Conservation (phyloP, 2,797 vertebrate species). For the Buphagus erythrorhynchus region DNA sequence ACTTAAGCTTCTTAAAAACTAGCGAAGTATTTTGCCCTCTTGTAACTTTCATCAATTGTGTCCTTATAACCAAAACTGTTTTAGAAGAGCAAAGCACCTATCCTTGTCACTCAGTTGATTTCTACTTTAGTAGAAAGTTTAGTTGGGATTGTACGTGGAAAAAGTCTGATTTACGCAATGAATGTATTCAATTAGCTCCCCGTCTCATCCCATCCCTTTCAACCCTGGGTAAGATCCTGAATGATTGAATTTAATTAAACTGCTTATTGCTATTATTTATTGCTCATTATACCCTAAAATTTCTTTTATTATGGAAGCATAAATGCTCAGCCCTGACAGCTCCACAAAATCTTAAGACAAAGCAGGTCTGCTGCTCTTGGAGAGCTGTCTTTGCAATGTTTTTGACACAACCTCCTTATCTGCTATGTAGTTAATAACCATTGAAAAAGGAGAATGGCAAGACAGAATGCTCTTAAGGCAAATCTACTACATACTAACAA, state of each 20-base stretch:
- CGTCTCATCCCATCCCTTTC: neutral
- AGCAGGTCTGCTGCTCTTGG: conserved; percentile 17
- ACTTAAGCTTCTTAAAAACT: neutral
- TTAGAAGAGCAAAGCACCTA: neutral
- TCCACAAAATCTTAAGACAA: neutral
- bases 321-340: neutral
- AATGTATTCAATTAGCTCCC: neutral
- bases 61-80: neutral
- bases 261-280: conserved; percentile 69
- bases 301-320: conserved; percentile 1
- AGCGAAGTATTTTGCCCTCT: neutral
- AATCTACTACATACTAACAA: neutral
- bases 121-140: neutral
- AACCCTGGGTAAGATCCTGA: neutral
- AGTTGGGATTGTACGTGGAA: neutral
- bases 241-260: neutral
- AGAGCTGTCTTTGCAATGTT: conserved; percentile 27
- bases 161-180: neutral
- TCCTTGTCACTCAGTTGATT: neutral
- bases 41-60: neutral
- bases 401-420: conserved; percentile 42
- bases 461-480: conserved; percentile 41
- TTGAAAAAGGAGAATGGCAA: neutral
- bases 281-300: conserved; percentile 12
- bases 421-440: neutral